Evolutionary conservation across 1,140 invertebrate species (phyloP), one percentile per base, ranked within the genome.

Genomic region (Drosophila arizonae): DNA sequence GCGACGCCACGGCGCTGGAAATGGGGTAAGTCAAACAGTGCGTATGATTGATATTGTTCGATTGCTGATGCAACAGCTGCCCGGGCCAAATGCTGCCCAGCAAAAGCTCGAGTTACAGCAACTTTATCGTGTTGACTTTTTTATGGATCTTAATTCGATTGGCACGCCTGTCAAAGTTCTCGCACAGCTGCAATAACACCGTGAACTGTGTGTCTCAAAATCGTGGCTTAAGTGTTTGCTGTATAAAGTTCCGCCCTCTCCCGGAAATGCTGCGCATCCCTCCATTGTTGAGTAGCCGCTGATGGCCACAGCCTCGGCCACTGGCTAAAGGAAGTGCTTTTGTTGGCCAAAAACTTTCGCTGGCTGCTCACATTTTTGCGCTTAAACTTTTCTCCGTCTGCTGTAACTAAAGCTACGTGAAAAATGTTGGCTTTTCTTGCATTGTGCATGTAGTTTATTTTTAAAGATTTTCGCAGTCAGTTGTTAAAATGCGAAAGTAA

Each of bases 21-120:
- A 77, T 76, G 80, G 72, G 84, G 82, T 76, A 63, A 79, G 82
- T 78, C 50, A 62, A 77, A 76, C 76, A 71, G 62, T 77, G 72
- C 82, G 79, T 74, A 77, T 87, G 82, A 87, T 88, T 87, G 84
- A 88, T 88, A 78, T 76, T 63, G 46, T 66, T 86, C 77, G 48
- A 66, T 33, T 55, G 61, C 50, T 36, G 57, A 48, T 48, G 48
- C 62, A 64, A 69, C 76, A 73, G 76, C 55, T 71, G 63, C 41
- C 46, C 4, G 9, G 9, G 10, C 9, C 10, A 36, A 11, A 11
- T 11, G 9, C 15, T 57, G 28, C 6, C 17, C 51, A 75, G 45
- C 50, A 8, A 45, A 50, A 46, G 43, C 17, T 54, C 71, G 57
- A 66, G 56, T 55, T 60, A 33, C 24, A 28, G 51, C 45, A 65